Percentiles rank a stretch among this genome's conserved stretches.
Evolutionary conservation across 2,797 vertebrate genomes (phyloP).

Genomic region (Rhynchotus rufescens): DNA sequence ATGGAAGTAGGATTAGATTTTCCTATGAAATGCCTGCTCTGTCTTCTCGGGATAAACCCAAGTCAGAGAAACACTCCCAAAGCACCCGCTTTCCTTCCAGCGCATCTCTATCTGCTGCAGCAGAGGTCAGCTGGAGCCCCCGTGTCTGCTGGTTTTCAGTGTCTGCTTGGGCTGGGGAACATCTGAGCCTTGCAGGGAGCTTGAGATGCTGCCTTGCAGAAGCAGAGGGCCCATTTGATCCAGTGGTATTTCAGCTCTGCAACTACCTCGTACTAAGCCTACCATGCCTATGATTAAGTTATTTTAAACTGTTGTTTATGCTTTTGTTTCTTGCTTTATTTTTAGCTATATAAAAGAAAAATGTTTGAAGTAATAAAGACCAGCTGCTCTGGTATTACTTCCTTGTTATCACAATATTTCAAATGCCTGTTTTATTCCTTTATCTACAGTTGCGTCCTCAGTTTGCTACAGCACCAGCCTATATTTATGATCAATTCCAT

Average conservation of each 20-base stretch:
- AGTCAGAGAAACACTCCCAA: background rate
- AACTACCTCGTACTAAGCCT: background rate
- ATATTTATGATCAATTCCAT: slow-evolving; percentile 13
- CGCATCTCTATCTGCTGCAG: background rate
- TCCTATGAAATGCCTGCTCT: background rate
- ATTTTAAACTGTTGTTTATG: slow-evolving; percentile 11
- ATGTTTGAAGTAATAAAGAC: background rate
- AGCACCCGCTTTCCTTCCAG: background rate
- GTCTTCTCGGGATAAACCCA: background rate
- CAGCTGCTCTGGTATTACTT: background rate
- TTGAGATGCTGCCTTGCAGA: background rate
- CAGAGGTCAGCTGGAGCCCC: background rate
- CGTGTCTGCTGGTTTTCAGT: background rate
- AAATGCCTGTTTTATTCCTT: slow-evolving; percentile 18
- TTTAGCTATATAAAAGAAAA: slow-evolving; percentile 16
- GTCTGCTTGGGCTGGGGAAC: background rate
- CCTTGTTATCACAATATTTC: slow-evolving; percentile 19
- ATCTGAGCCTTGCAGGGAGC: background rate
- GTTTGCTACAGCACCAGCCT: background rate
- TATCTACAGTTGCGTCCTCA: background rate
- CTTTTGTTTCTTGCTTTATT: slow-evolving; percentile 34
- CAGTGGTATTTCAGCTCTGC: background rate
- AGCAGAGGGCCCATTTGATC: background rate
- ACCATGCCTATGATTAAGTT: background rate
- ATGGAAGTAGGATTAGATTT: background rate